phyloP scores from a whole-genome alignment of 2,888 invertebrate species.

The Noctuana brunneofusca region DNA sequence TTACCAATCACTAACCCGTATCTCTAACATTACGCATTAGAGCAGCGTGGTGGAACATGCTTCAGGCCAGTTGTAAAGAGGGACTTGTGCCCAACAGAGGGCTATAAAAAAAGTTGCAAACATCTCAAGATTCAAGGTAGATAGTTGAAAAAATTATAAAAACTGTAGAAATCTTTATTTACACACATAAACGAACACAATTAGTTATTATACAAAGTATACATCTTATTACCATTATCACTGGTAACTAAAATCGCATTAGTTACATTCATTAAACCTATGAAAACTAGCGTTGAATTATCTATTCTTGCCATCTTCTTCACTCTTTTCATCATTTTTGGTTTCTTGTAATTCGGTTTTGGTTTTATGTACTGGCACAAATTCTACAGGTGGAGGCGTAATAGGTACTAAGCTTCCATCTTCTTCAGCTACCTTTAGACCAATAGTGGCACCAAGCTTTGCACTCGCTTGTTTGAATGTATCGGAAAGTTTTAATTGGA shows the following conservation, averaged over 20 bases:
- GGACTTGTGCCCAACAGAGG: no score
- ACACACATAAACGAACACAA: constrained; percentile 60
- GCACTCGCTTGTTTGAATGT: constrained; percentile 93
- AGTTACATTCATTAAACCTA: constrained; percentile 16
- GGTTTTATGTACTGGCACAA: constrained; percentile 69
- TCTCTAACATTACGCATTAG: no score
- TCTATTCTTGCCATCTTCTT: constrained; percentile 61
- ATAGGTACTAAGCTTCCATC: constrained; percentile 81
- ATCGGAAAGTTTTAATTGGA: constrained; percentile 91
- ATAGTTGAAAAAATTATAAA: constrained; percentile 4
- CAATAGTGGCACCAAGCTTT: constrained; percentile 93
- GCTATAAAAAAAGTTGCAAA: no score
- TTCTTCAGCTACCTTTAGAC: constrained; percentile 88
- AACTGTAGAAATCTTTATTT: constrained; percentile 62
- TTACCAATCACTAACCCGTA: no score
- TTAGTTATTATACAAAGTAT: constrained; percentile 29
- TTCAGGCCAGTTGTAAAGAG: no score
- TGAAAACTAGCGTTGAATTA: constrained; percentile 43
- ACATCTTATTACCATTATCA: constrained; percentile 44
- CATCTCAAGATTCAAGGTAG: neutral
- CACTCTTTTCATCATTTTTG: constrained; percentile 54
- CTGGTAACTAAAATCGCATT: constrained; percentile 38
- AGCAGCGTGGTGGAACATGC: no score
- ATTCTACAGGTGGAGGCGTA: constrained; percentile 70
- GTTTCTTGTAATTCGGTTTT: constrained; percentile 48